These are phyloP conservation scores for Microctenopoma stevenorrisi DNA, from an alignment of 2,797 vertebrate species.

Conservation along the genomic window DNA sequence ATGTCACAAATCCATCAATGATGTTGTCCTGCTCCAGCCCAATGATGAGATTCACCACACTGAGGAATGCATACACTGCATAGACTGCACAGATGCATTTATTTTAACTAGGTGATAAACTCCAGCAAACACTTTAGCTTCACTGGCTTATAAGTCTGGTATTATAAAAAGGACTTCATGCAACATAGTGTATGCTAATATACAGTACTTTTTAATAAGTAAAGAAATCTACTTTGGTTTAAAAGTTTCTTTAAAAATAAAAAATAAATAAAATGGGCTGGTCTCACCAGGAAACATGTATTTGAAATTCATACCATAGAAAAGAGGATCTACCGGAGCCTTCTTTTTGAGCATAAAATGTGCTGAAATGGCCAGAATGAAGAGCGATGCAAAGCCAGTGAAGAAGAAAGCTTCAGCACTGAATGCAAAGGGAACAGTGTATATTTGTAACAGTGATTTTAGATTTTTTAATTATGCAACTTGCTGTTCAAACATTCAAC, in stretches of 20 bases:
- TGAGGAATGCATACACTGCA: constrained; percentile 90
- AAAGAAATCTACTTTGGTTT: background rate
- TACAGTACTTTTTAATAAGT: background rate
- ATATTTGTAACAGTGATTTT: background rate
- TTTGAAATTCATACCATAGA: constrained; percentile 84
- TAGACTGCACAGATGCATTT: constrained; percentile 82
- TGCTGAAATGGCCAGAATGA: constrained; percentile 82
- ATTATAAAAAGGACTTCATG: background rate
- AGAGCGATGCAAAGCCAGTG: constrained; percentile 83
- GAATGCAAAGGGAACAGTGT: constrained; percentile 20
- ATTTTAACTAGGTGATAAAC: background rate
- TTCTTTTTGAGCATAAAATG: constrained; percentile 87
- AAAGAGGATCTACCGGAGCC: constrained; percentile 89
- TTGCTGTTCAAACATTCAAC: too few species aligned
- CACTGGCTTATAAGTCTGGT: background rate
- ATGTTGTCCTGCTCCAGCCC: constrained; percentile 95
- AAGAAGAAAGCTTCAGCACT: constrained; percentile 87
- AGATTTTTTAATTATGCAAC: background rate
- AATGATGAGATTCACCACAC: constrained; percentile 93
- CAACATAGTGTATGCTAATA: background rate
- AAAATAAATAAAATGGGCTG: background rate
- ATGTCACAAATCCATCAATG: constrained; percentile 94
- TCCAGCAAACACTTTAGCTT: background rate
- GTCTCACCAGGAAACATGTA: background rate
- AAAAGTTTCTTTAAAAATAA: background rate